Base-by-base conservation (phyloP, 2,113 vertebrate genomes). In the Hiodon alosoides region DNA sequence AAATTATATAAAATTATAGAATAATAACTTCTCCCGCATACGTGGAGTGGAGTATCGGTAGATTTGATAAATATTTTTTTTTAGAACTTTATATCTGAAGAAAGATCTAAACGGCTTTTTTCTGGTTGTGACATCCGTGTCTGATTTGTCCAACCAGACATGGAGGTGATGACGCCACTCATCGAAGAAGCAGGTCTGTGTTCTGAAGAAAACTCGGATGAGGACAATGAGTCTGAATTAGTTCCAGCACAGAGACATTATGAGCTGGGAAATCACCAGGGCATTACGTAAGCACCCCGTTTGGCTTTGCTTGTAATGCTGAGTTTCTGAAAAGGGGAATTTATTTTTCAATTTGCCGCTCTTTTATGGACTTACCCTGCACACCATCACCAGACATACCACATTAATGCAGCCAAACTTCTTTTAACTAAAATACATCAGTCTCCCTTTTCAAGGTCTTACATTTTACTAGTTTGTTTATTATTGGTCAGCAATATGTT, bases 121-220 rank as follows among this genome's bases (percentile, higher is more conserved):
- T 31, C 31, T 31, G 31, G 31, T 0, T 31, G 31, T 31, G 52
- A 16, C 16, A 61, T 52, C 31, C 66, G 53, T 14, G 52, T 51
- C 11, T 46, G 7, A 53, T 65, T 62, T 54, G 16, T 53, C 4
- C 51, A 60, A n/a, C 1, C 75, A 87, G 85, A 87, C 47, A 85
- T 85, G 85, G 85, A 87, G 70, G 76, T 84, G 60, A 84, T 84
- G 83, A 82, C 81, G 3, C 83, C 85, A 2, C 80, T 87, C 17
- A 87, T 87, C 57, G 83, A 84, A 59, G 72, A 57, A 51, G 50
- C 60, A 4, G 73, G 69, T 2, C 72, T 75, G 17, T 71, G 50
- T 17, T 77, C 5, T 14, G 85, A 83, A 7, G 84, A 85, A 16
- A 79, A 80, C 53, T 82, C 83, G 0, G 85, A 85, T 0, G 83